Evolutionary conservation across 2,113 vertebrate genomes (phyloP).

Genomic region (Emydocephalus ijimae): DNA sequence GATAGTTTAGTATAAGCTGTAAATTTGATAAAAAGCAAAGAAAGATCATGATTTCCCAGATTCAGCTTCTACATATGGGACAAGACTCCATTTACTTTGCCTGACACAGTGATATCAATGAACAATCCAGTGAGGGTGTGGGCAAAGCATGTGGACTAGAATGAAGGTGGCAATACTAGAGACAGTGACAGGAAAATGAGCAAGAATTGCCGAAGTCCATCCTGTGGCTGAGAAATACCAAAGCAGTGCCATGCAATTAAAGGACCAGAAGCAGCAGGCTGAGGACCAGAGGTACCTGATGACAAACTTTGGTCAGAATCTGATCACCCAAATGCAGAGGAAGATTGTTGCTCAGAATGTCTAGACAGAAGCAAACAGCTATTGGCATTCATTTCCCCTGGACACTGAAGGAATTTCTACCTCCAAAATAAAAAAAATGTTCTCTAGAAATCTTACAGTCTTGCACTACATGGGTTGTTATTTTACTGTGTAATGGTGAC

Average conservation of each 20-base stretch:
- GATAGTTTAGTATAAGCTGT: background rate
- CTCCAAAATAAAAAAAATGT: background rate
- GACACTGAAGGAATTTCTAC: background rate
- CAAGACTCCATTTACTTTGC: background rate
- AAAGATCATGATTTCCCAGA: background rate
- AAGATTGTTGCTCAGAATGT: background rate
- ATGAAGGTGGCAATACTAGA: background rate
- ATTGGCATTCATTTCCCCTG: background rate
- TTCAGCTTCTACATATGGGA: background rate
- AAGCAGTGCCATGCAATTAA: background rate
- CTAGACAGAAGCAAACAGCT: background rate
- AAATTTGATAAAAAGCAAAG: background rate
- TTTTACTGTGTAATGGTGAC: background rate
- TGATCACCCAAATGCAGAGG: background rate
- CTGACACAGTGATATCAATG: background rate
- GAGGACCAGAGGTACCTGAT: background rate
- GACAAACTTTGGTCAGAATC: background rate
- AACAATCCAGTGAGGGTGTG: background rate
- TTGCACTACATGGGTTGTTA: background rate
- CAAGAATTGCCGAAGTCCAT: background rate
- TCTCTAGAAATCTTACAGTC: background rate
- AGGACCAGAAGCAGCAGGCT: background rate
- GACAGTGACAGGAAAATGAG: background rate
- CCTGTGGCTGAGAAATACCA: background rate
- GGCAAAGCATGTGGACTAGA: background rate